Evolutionary conservation across 2,888 invertebrate species (phyloP), one percentile per base, ranked within the genome.

Genomic region (Trypoxylon attenuatum): DNA sequence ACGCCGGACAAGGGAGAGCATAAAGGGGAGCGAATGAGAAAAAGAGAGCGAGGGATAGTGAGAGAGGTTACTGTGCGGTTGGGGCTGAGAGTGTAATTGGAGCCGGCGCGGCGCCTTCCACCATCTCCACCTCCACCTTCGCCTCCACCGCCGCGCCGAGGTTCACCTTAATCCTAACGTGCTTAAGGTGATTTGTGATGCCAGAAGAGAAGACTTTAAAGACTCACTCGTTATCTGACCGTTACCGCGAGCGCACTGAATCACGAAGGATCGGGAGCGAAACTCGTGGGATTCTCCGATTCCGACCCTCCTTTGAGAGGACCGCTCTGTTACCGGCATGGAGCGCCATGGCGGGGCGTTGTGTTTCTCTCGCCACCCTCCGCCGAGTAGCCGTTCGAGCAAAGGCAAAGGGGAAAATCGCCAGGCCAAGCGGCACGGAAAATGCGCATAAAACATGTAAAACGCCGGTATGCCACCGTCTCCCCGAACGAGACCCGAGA

Each of bases 161-260:
- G 58, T 66, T 74, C 71, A 74, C 61, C 68, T 74, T 73, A 74
- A 76, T 77, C 76, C 75, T 73, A 73, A 73, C 71, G 75, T 69
- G 74, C 73, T 78, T 72, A 73, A 70, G 67, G 76, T 81, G 81
- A 82, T 82, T 82, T 82, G 81, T 82, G 75, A 79, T 60, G 58
- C 60, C 47, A 55, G 73, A n/a, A 61, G 65, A 68, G 68, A 71
- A 73, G 71, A 73, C 72, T 76, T 69, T 67, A 70, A 77, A 74
- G 73, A 73, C 65, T 72, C 64, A 38, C 71, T 72, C 71, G 69
- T 81, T 79, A 75, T 77, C 77, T 71, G 57, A 58, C 57, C 67
- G 59, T 60, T 58, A n/a, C 54, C 39, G 49, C 41, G 43, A 65
- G 56, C 69, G 64, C 69, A 61, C 60, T 53, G 69, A 61, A 72